Conservation (phyloP, 2,888 invertebrate genomes). For the Phortica okadai region DNA sequence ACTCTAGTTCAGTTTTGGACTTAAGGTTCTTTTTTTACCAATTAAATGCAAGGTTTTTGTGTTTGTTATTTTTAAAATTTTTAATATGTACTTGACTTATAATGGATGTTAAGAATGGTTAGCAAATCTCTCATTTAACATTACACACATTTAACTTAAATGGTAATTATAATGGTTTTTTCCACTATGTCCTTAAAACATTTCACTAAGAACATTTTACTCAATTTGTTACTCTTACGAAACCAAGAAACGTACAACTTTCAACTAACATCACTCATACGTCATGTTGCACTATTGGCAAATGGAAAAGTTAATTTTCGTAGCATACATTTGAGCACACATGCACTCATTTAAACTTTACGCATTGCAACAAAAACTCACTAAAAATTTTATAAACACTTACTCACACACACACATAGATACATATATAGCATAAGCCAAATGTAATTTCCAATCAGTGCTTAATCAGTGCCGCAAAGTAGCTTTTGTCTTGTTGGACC, state of each 20-base stretch:
- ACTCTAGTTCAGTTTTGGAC: too few species aligned
- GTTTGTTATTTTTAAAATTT: too few species aligned
- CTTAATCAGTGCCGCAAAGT: conserved; percentile 30
- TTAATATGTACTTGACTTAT: too few species aligned
- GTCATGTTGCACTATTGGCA: conserved; percentile 52
- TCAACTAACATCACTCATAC: conserved; percentile 60
- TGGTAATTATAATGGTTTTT: background rate
- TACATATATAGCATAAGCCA: background rate
- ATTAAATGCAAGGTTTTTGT: too few species aligned
- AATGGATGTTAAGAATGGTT: too few species aligned
- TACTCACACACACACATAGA: background rate
- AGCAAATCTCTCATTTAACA: too few species aligned
- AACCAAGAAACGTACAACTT: background rate
- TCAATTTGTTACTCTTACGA: background rate
- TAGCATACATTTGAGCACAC: background rate
- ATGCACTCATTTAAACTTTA: conserved; percentile 1
- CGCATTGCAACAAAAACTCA: conserved; percentile 14
- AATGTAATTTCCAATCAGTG: conserved; percentile 31
- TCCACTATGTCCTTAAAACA: background rate
- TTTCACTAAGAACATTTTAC: background rate
- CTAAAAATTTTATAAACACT: conserved; percentile 10
- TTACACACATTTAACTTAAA: too few species aligned
- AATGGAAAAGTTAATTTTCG: conserved; percentile 20
- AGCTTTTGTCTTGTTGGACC: conserved; percentile 1
- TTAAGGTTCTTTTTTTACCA: too few species aligned